Evolutionary conservation across 2,888 invertebrate genomes (phyloP).

Genomic region (Microchrysa polita): DNA sequence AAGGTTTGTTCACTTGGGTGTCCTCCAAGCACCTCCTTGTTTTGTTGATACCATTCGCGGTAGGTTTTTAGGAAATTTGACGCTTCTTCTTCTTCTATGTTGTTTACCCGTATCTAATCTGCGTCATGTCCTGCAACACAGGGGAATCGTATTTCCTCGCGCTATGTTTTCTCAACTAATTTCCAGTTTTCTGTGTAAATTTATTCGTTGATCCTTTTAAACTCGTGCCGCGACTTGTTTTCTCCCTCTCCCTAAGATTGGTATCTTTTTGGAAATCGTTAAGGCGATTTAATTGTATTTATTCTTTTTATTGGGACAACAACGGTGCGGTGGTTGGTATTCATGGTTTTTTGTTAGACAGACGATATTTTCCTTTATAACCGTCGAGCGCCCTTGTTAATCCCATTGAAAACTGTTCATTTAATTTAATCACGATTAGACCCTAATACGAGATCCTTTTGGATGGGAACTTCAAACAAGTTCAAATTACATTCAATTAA

Average conservation of each 20-base stretch:
- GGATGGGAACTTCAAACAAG: slow-evolving; percentile 13
- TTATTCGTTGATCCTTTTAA: slow-evolving; percentile 2
- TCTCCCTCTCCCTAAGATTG: no score
- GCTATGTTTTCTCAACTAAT: neutral
- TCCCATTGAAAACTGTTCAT: no score
- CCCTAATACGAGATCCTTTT: slow-evolving; percentile 18
- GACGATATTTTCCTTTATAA: no score
- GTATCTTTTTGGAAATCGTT: no score
- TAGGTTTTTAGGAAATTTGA: neutral
- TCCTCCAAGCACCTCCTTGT: neutral
- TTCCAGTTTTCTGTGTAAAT: slow-evolving; percentile 4
- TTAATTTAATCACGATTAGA: slow-evolving; percentile 5
- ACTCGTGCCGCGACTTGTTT: no score
- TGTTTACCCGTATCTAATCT: no score
- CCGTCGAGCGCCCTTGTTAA: no score
- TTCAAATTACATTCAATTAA: slow-evolving; percentile 42
- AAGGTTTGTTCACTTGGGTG: slow-evolving; percentile 69
- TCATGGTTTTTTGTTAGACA: no score
- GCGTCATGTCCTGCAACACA: neutral
- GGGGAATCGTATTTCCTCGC: neutral
- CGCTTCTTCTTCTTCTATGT: no score
- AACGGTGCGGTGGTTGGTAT: no score
- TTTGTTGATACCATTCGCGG: slow-evolving; percentile 1
- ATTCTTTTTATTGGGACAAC: no score
- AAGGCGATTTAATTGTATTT: no score